Evolutionary conservation across 2,113 vertebrate genomes (phyloP).

Genomic region (Chlorodrepanis virens): DNA sequence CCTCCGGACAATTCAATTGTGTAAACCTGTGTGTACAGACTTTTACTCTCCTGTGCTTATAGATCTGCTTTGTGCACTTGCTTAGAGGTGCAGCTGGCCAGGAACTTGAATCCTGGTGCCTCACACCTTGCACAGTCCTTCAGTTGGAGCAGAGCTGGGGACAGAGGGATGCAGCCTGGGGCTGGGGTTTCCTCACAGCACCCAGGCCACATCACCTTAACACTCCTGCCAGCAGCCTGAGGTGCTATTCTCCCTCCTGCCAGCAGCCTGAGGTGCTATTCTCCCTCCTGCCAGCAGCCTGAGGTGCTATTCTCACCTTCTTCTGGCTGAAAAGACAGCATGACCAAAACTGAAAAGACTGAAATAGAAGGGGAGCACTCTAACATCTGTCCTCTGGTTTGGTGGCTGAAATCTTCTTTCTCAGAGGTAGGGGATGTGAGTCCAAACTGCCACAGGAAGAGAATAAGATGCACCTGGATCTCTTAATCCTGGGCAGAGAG

Average conservation of each 20-base stretch:
- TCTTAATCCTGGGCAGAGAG: neutral
- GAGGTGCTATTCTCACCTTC: neutral
- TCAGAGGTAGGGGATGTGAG: neutral
- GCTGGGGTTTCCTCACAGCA: neutral
- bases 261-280: neutral
- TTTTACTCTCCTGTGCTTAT: neutral
- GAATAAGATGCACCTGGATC: neutral
- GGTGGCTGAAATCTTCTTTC: neutral
- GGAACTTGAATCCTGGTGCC: neutral
- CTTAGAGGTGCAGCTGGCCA: neutral
- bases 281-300: neutral
- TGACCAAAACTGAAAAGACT: neutral
- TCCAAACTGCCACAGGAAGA: neutral
- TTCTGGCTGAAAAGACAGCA: neutral
- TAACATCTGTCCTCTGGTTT: neutral
- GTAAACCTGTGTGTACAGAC: neutral
- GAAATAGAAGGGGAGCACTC: neutral
- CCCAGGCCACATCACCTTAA: no score
- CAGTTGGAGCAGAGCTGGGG: neutral
- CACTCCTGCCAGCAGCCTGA: neutral
- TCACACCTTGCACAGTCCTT: neutral
- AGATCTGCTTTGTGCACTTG: neutral
- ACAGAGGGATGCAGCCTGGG: rapidly evolving
- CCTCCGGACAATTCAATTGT: neutral
- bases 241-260: neutral